Percentiles rank a stretch among this genome's conserved stretches.
Evolutionary conservation across 2,797 vertebrate genomes (phyloP).

Genomic region (Podargus strigoides): DNA sequence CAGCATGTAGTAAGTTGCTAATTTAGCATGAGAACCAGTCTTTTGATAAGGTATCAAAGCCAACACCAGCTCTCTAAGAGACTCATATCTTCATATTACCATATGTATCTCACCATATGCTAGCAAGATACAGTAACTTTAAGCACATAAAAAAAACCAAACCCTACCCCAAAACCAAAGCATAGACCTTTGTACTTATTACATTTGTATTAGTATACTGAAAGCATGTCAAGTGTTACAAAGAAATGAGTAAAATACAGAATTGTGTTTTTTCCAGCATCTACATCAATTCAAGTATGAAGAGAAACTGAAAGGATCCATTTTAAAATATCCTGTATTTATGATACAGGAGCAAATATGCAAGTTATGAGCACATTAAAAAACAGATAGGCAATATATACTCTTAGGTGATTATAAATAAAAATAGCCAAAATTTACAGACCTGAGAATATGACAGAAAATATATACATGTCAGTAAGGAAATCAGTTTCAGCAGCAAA

Average conservation of each 20-base stretch:
- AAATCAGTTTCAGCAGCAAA: slow-evolving; percentile 84
- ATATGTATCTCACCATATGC: background rate
- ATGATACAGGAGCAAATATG: background rate
- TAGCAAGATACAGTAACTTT: background rate
- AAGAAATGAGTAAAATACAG: background rate
- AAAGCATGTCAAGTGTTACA: background rate
- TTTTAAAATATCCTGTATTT: background rate
- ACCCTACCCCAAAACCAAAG: background rate
- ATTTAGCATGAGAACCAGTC: background rate
- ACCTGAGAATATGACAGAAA: slow-evolving; percentile 92
- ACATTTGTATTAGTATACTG: background rate
- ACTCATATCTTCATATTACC: background rate
- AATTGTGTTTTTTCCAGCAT: background rate
- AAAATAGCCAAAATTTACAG: slow-evolving; percentile 40
- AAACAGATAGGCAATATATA: background rate
- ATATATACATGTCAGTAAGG: slow-evolving; percentile 87
- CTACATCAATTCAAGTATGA: background rate
- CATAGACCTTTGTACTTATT: background rate
- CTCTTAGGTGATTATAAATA: background rate
- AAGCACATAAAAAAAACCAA: background rate
- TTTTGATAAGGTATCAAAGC: background rate
- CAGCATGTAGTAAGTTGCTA: background rate
- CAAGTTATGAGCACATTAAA: background rate
- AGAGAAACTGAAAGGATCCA: background rate
- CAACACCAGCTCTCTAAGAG: background rate